Evolutionary conservation across 1,140 invertebrate species (phyloP).

Genomic region (Ceratoteleas bidentatus): DNA sequence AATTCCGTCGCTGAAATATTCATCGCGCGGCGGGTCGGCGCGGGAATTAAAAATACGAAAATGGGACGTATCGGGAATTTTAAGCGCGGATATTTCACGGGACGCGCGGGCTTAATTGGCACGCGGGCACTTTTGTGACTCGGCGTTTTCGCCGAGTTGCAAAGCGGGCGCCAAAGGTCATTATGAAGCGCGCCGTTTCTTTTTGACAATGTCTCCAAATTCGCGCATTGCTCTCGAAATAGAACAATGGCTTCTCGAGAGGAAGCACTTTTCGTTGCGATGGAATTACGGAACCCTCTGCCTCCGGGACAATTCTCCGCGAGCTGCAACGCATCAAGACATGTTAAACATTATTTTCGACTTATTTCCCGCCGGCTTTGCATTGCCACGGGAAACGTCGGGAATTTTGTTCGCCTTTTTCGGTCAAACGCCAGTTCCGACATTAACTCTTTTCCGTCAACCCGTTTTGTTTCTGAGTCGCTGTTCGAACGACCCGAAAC

Average conservation of each 20-base stretch:
- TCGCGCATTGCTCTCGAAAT: slow-evolving; percentile 53
- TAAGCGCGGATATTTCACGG: slow-evolving; percentile 13
- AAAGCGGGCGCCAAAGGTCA: slow-evolving; percentile 42
- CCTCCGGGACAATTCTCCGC: neutral
- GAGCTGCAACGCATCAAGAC: neutral
- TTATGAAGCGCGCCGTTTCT: slow-evolving; percentile 43
- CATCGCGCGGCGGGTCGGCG: no score
- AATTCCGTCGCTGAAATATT: no score
- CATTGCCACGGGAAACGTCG: no score
- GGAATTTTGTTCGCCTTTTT: no score
- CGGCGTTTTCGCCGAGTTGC: slow-evolving; percentile 17
- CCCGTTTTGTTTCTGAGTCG: no score
- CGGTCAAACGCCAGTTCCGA: no score
- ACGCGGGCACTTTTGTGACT: slow-evolving; percentile 33
- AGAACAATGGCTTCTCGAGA: slow-evolving; percentile 36
- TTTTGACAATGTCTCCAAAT: slow-evolving; percentile 54
- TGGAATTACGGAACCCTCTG: neutral
- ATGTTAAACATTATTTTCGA: neutral
- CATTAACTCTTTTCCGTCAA: no score
- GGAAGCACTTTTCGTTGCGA: neutral
- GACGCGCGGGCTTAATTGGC: slow-evolving; percentile 37
- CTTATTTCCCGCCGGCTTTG: neutral
- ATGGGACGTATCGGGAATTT: neutral
- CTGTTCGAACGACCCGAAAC: neutral
- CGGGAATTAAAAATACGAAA: no score